Conservation (phyloP, 2,888 invertebrate genomes). For the Chalcis sispes region DNA sequence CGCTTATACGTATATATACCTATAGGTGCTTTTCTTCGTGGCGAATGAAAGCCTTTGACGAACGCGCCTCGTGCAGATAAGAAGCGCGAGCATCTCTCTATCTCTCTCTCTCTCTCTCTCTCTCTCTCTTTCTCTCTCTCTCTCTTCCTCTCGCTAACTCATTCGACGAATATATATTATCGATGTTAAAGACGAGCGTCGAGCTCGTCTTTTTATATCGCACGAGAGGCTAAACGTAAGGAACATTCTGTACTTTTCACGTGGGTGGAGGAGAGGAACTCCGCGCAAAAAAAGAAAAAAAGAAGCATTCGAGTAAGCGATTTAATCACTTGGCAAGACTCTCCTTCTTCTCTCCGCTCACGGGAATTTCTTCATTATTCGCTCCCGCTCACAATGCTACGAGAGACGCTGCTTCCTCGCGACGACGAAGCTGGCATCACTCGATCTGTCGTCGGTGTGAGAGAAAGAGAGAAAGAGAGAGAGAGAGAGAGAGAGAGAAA, state of each 20-base stretch:
- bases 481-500: too few relatives aligned
- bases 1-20: background rate
- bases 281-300: background rate
- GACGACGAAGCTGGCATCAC: background rate
- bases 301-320: background rate
- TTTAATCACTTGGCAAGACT: conserved; percentile 37
- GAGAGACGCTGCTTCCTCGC: background rate
- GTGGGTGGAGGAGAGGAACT: background rate
- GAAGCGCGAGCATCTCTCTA: background rate
- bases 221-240: too few relatives aligned
- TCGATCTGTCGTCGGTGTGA: too few relatives aligned
- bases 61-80: conserved; percentile 33
- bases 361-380: conserved; percentile 31
- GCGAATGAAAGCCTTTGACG: conserved; percentile 35
- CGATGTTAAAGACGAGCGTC: background rate
- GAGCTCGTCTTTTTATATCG: background rate
- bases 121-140: too few relatives aligned
- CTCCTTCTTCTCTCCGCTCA: background rate
- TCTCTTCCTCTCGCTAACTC: too few relatives aligned
- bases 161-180: background rate
- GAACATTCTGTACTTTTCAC: background rate
- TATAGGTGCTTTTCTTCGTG: background rate
- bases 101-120: too few relatives aligned
- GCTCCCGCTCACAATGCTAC: conserved; percentile 10
- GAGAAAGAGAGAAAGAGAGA: too few relatives aligned